These are phyloP conservation scores for Dysidea cf. avara DNA, from an alignment of 37 sponge, comb jelly and placozoan genomes.

Conservation along the genomic window DNA sequence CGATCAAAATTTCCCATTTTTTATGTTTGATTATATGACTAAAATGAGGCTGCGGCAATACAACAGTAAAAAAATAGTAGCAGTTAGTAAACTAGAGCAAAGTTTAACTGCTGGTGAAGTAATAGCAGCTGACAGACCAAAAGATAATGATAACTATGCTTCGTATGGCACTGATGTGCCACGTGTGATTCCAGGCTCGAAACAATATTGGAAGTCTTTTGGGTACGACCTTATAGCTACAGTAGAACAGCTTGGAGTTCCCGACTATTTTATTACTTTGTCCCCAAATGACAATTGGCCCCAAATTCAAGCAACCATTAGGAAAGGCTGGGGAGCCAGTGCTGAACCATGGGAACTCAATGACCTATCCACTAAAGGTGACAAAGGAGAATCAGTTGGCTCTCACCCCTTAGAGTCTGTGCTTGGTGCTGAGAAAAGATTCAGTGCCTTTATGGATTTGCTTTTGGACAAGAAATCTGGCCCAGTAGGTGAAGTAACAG, in stretches of 20 bases:
- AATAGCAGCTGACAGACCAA: no score
- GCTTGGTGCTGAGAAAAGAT: conserved; percentile 11
- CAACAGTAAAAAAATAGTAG: no score
- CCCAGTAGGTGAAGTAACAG: neutral
- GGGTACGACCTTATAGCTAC: no score
- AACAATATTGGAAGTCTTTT: no score
- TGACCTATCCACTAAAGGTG: neutral
- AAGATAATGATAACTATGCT: neutral
- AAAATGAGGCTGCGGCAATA: neutral
- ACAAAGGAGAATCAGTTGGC: conserved; percentile 4
- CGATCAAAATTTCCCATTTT: neutral
- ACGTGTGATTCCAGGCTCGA: no score
- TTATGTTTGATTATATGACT: neutral
- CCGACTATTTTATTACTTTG: conserved; percentile 2
- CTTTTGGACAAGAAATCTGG: neutral
- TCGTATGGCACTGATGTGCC: neutral
- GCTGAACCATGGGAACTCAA: no score
- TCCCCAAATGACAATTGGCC: conserved; percentile 1
- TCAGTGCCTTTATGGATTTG: neutral
- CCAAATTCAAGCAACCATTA: neutral
- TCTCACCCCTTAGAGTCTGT: conserved; percentile 1
- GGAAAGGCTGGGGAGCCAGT: neutral
- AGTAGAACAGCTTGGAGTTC: neutral
- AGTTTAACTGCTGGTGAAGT: no score
- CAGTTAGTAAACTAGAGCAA: no score